Evolutionary conservation across 2,113 vertebrate genomes (phyloP).

Genomic region (Mus musculus): GRCm39 chrX:95105001-95105500

Average conservation of each 20-base stretch:
- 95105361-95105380: neutral
- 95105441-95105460: too few species aligned
- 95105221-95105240: neutral
- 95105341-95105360: neutral
- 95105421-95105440: neutral
- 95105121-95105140: too few species aligned
- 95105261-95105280: neutral
- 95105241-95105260: neutral
- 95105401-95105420: neutral
- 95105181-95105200: neutral
- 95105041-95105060: too few species aligned
- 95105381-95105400: neutral
- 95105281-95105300: neutral
- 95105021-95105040: too few species aligned
- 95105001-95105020: too few species aligned
- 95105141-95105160: too few species aligned
- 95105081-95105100: too few species aligned
- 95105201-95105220: neutral
- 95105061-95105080: too few species aligned
- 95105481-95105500: too few species aligned
- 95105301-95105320: neutral
- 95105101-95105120: too few species aligned
- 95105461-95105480: too few species aligned
- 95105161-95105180: too few species aligned
- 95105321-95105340: neutral